Percentiles rank a stretch among this genome's conserved stretches.
These are phyloP conservation scores for Trachythela sp. DNA, from an alignment of 64 coral and sea anemone species.

Conservation along the genomic window DNA sequence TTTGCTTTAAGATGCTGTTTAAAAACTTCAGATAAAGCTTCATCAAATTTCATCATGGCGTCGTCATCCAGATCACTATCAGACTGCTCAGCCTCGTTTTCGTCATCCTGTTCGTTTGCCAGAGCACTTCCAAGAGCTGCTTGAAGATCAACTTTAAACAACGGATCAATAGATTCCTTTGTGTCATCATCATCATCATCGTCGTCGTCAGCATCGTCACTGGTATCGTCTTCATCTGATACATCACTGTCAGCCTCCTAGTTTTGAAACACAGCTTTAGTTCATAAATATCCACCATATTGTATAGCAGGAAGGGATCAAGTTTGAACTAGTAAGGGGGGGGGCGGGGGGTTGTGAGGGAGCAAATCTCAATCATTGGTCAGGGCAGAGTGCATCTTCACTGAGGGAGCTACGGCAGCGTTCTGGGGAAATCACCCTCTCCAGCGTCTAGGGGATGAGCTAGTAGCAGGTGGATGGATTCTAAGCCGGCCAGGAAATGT, in stretches of 20 bases:
- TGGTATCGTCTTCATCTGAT: slow-evolving; percentile 24
- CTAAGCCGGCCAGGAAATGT: too few species aligned
- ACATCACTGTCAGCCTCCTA: not conserved
- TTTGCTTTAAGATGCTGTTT: slow-evolving; percentile 56
- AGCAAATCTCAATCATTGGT: too few species aligned
- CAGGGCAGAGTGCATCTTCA: too few species aligned
- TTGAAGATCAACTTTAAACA: slow-evolving; percentile 78
- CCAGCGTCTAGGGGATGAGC: too few species aligned
- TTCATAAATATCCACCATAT: not conserved
- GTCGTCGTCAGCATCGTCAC: slow-evolving; percentile 47
- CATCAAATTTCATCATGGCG: slow-evolving; percentile 86
- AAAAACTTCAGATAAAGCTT: slow-evolving; percentile 75
- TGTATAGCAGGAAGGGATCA: too few species aligned
- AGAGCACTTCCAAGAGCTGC: slow-evolving; percentile 68
- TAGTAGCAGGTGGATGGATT: too few species aligned
- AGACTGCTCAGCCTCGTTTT: not conserved
- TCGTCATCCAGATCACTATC: slow-evolving; percentile 78
- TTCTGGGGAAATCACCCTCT: too few species aligned
- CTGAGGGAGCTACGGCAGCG: too few species aligned
- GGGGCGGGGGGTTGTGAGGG: too few species aligned
- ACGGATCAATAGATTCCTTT: slow-evolving; percentile 64
- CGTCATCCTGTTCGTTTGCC: slow-evolving; percentile 51
- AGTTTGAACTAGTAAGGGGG: too few species aligned
- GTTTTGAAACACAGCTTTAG: not conserved
- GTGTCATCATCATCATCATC: slow-evolving; percentile 61